Percentiles rank a stretch among this genome's conserved stretches.
These are phyloP conservation scores for Acanthosepion pharaonis DNA, from an alignment of 2,888 invertebrate genomes.

Conservation along the genomic window DNA sequence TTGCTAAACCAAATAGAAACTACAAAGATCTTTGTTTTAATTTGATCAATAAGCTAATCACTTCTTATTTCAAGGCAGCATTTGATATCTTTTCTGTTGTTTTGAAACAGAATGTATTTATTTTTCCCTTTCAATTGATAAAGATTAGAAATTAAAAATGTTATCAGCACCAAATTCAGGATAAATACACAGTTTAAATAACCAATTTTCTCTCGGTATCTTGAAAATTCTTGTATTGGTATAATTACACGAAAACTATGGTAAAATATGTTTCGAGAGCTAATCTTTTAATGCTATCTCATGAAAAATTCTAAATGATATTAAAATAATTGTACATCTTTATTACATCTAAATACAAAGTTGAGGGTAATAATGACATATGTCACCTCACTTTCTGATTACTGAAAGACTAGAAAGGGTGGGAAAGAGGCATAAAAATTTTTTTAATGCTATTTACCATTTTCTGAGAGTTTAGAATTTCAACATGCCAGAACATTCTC, in stretches of 20 bases:
- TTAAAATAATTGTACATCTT: neutral
- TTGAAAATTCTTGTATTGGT: neutral
- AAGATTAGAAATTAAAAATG: neutral
- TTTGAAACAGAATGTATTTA: neutral
- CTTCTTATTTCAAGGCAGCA: neutral
- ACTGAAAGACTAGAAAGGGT: neutral
- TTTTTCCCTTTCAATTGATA: neutral
- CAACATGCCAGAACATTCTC: neutral
- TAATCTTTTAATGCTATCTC: neutral
- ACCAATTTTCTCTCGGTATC: neutral
- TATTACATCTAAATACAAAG: neutral
- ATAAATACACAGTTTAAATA: neutral
- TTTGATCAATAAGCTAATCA: neutral
- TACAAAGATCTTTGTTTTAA: too few species aligned
- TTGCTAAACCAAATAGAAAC: too few species aligned
- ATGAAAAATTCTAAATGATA: neutral
- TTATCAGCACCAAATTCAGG: neutral
- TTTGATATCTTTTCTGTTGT: neutral
- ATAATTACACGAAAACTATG: neutral
- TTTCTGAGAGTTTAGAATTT: constrained; percentile 14
- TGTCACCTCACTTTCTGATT: neutral
- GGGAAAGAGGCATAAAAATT: neutral
- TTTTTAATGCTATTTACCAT: neutral
- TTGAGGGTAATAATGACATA: neutral
- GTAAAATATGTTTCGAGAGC: neutral